phyloP scores from a whole-genome alignment of 2,888 invertebrate species.

The Lacanobia oleracea region DNA sequence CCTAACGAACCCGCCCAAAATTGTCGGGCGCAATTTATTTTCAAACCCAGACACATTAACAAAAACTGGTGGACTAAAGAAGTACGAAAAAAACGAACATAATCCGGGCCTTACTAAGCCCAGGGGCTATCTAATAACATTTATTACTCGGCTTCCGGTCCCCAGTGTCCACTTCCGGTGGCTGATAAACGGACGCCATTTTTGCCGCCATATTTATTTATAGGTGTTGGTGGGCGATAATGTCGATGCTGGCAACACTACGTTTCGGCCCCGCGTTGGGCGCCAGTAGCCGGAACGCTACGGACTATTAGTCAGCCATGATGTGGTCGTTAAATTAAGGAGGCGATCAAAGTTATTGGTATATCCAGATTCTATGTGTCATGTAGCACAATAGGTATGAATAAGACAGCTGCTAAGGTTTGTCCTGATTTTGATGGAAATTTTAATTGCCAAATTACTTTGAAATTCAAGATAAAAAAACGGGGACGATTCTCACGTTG shows the following conservation, averaged over 20 bases:
- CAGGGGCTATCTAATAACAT: slow-evolving; percentile 90
- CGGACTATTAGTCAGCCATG: slow-evolving; percentile 59
- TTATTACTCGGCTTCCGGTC: slow-evolving; percentile 88
- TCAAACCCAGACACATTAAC: slow-evolving; percentile 89
- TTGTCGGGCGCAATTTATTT: slow-evolving; percentile 85
- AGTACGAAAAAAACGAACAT: slow-evolving; percentile 83
- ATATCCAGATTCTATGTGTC: not conserved
- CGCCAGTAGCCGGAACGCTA: slow-evolving; percentile 68
- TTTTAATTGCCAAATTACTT: not conserved
- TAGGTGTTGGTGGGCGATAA: slow-evolving; percentile 87
- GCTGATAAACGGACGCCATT: slow-evolving; percentile 90
- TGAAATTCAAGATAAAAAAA: no score
- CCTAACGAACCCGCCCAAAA: slow-evolving; percentile 71
- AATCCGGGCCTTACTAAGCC: slow-evolving; percentile 87
- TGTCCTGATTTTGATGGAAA: not conserved
- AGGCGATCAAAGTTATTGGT: slow-evolving; percentile 35
- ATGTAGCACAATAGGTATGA: not conserved
- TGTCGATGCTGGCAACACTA: slow-evolving; percentile 82
- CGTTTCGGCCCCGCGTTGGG: slow-evolving; percentile 72
- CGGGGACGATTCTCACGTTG: no score
- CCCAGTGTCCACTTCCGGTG: slow-evolving; percentile 89
- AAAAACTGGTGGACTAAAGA: slow-evolving; percentile 85
- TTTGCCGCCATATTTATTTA: slow-evolving; percentile 91
- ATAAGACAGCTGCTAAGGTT: not conserved
- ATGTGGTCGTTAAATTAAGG: slow-evolving; percentile 65